phyloP scores from a whole-genome alignment of 2,797 vertebrate species.

The Notoglanidium macrostoma region DNA sequence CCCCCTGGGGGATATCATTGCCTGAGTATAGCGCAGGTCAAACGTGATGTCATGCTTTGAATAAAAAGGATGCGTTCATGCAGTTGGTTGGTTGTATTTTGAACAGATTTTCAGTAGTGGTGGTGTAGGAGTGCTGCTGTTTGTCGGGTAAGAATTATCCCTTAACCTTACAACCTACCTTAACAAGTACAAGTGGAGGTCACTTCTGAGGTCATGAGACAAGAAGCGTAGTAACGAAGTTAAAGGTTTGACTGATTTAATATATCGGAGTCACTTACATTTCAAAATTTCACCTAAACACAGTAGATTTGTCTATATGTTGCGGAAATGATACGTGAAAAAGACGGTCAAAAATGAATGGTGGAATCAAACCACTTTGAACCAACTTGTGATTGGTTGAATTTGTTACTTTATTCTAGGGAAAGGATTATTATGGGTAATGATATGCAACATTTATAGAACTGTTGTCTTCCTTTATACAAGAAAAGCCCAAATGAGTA shows the following conservation, averaged over 20 bases:
- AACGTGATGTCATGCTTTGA: slow-evolving; percentile 68
- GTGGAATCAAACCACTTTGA: neutral
- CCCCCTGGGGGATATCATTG: slow-evolving; percentile 68
- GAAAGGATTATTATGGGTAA: neutral
- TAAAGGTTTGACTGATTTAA: neutral
- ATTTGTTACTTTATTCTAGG: neutral
- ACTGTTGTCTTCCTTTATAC: neutral
- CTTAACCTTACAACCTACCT: neutral
- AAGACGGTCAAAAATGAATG: neutral
- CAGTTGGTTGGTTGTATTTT: slow-evolving; percentile 17
- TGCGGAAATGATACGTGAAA: neutral
- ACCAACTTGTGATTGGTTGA: neutral
- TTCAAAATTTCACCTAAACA: neutral
- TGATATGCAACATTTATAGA: neutral
- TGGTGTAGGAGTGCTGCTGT: neutral
- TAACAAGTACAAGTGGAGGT: neutral
- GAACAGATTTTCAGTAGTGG: neutral
- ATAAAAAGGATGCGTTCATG: slow-evolving; percentile 55
- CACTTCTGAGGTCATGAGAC: neutral
- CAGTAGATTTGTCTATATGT: neutral
- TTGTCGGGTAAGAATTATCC: neutral
- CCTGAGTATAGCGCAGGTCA: slow-evolving; percentile 61
- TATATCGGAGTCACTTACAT: neutral
- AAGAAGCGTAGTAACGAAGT: neutral
- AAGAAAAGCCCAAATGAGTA: neutral